Evolutionary conservation across 2,888 invertebrate species (phyloP).

Genomic region (Hirudinaria manillensis): DNA sequence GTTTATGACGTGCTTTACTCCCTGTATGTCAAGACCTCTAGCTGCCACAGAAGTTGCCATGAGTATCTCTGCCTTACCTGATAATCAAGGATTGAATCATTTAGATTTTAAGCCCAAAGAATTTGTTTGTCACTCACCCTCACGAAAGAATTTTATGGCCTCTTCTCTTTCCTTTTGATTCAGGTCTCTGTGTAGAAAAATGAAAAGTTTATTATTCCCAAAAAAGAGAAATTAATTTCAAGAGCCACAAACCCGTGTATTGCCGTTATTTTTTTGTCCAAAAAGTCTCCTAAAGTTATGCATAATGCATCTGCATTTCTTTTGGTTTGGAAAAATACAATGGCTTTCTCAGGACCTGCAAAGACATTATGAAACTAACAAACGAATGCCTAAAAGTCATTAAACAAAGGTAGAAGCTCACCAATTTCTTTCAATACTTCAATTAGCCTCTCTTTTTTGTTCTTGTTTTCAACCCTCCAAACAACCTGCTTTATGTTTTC

Average conservation of each 20-base stretch:
- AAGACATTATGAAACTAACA: not conserved
- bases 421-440: constrained; percentile 60
- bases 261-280: constrained; percentile 11
- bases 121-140: not conserved
- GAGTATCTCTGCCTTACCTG: constrained; percentile 71
- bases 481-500: constrained; percentile 77
- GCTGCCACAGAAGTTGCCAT: constrained; percentile 89
- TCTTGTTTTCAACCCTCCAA: constrained; percentile 59
- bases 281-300: constrained; percentile 5
- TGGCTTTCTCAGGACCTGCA: constrained; percentile 48
- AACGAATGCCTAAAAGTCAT: not conserved
- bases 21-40: constrained; percentile 94
- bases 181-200: not conserved
- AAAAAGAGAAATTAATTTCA: not conserved
- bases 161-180: constrained; percentile 21
- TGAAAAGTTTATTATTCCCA: not conserved
- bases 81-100: not conserved
- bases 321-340: constrained; percentile 87
- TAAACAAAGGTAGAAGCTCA: constrained; percentile 36
- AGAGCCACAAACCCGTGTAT: constrained; percentile 10
- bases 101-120: too few relatives aligned
- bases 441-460: constrained; percentile 70
- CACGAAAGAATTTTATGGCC: not conserved
- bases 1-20: constrained; percentile 98
- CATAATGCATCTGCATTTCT: constrained; percentile 74